These are phyloP conservation scores for Tholera decimalis DNA, from an alignment of 2,888 invertebrate genomes.

Conservation along the genomic window DNA sequence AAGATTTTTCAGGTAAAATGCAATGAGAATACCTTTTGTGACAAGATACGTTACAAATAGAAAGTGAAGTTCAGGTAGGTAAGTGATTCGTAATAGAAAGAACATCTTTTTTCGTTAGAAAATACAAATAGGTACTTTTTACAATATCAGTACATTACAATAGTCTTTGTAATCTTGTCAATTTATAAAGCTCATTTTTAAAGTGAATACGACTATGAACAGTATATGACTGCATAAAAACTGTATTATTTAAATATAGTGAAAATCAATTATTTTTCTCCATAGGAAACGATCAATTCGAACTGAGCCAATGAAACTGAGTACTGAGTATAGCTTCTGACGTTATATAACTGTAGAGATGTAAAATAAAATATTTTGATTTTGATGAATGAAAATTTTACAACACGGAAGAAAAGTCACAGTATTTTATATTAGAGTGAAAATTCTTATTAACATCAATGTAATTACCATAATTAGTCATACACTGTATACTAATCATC, in stretches of 20 bases:
- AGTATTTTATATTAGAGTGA: neutral
- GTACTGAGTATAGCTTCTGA: no score
- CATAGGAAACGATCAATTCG: no score
- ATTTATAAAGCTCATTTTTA: no score
- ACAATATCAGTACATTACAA: no score
- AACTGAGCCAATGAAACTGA: no score
- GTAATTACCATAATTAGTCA: neutral
- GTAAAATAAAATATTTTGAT: no score
- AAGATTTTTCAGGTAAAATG: slow-evolving; percentile 14
- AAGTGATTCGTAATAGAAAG: neutral
- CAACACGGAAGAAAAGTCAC: neutral
- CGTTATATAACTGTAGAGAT: no score
- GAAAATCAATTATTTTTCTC: no score
- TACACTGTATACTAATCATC: slow-evolving; percentile 34
- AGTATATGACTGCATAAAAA: no score
- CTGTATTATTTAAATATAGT: no score
- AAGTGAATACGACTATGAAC: no score
- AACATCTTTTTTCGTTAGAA: neutral
- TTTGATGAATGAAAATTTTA: neutral
- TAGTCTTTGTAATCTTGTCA: no score
- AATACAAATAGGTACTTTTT: neutral
- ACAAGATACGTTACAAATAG: neutral
- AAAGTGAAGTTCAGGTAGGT: neutral
- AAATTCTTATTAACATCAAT: neutral
- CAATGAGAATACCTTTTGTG: neutral